Base-by-base conservation (phyloP, 2,113 vertebrate genomes). In the Lophochroa leadbeateri region DNA sequence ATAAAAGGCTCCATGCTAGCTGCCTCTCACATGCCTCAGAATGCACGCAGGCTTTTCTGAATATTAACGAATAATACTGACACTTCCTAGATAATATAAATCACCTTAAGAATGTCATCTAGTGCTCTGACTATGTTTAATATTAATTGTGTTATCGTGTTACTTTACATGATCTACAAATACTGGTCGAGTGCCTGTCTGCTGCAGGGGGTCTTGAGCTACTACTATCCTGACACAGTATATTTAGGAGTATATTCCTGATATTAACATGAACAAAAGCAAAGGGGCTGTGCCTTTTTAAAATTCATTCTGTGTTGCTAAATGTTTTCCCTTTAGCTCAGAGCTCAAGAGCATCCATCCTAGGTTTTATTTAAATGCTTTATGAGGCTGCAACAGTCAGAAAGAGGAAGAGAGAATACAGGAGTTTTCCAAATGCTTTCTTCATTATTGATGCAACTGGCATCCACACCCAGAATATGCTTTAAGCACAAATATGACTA, bases 401-500 rank as follows among this genome's bases (percentile, higher is more conserved):
- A 76, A 20, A 33, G 74, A 49, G 76, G 18, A 72, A 68, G 64
- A 70, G 25, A 86, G 5, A 29, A 16, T 11, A 20, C 21, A 52
- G 31, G 55, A 90, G 27, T 43, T 91, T 96, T 68, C 28, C 53
- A 44, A 86, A 96, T 31, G 67, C 33, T 97, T 90, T 55, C 70
- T 84, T 97, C 50, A 53, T 85, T 90, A 91, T 79, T 83, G 47
- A 95, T 64, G 83, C 53, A 94, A 80, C 58, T 69, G 25, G 50
- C 64, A 81, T 24, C 58, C 28, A 68, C 28, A 80, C 67, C 92
- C 31, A 79, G 70, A 90, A 88, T 41, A 27, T 16, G 17, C 44
- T 78, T 84, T 88, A 86, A 97, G 49, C 82, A 92, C 61, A 95
- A 83, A 52, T 44, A 24, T 43, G 37, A 96, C 85, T 86, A 27